A percentile compares a stretch with the other conserved stretches of the same genome.
Evolutionary conservation across 2,888 invertebrate species (phyloP).

Genomic region (Liposcelis brunnea): DNA sequence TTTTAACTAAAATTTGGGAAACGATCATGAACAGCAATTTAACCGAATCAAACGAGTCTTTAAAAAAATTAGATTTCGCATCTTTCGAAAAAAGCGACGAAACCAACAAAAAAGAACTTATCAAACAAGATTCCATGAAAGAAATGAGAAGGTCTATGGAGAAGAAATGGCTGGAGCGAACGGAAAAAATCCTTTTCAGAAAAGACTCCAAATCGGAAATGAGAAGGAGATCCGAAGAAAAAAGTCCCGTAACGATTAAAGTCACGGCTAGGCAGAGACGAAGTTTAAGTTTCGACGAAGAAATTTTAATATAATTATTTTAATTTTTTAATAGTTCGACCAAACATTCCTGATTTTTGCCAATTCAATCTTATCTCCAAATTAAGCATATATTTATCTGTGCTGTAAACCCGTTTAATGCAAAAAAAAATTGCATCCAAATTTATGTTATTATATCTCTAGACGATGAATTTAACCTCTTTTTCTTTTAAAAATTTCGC

Average conservation of each 20-base stretch:
- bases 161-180: background rate
- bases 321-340: too few relatives aligned
- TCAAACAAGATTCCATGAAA: conserved; percentile 7
- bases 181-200: background rate
- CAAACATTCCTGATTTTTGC: too few relatives aligned
- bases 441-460: too few relatives aligned
- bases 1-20: background rate
- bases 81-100: background rate
- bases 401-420: too few relatives aligned
- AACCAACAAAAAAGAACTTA: conserved; percentile 1
- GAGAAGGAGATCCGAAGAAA: background rate
- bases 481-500: too few relatives aligned
- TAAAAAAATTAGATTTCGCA: background rate
- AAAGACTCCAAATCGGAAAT: background rate
- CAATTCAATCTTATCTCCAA: too few relatives aligned
- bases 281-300: conserved; percentile 6
- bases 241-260: background rate
- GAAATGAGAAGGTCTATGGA: conserved; percentile 5
- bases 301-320: conserved; percentile 2
- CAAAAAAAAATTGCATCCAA: too few relatives aligned
- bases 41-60: background rate
- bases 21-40: background rate
- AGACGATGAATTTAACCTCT: too few relatives aligned
- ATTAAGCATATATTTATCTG: too few relatives aligned
- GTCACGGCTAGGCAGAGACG: background rate